Percentiles rank a stretch among this genome's conserved stretches.
Conservation (phyloP, 2,888 invertebrate genomes). For the Nymphalis urticae region DNA sequence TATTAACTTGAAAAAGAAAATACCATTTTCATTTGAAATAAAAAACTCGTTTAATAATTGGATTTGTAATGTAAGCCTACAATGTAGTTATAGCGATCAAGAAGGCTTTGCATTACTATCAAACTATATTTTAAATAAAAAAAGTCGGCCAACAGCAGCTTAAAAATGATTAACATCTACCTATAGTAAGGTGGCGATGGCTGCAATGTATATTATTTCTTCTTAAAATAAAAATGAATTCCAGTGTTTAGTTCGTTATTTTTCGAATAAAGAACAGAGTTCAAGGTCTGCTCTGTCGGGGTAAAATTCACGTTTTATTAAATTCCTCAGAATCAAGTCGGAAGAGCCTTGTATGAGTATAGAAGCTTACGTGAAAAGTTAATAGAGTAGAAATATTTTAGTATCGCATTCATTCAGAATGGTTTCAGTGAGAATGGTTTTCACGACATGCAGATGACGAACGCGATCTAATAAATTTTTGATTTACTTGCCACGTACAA, state of each 20-base stretch:
- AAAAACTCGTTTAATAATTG: background rate
- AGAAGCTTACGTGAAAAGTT: background rate
- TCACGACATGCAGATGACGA: constrained; percentile 1
- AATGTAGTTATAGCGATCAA: too few species aligned
- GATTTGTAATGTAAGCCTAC: background rate
- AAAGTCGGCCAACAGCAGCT: too few species aligned
- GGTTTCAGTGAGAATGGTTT: background rate
- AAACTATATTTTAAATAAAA: too few species aligned
- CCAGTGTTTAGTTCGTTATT: too few species aligned
- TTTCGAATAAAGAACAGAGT: too few species aligned
- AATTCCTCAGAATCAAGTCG: background rate
- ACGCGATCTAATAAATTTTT: constrained; percentile 5
- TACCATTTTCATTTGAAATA: background rate
- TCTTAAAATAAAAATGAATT: too few species aligned
- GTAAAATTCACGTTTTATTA: background rate
- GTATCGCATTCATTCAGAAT: constrained; percentile 2
- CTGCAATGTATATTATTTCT: too few species aligned
- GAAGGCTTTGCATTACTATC: too few species aligned
- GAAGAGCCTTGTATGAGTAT: background rate
- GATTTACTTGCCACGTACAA: background rate
- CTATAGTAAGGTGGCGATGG: too few species aligned
- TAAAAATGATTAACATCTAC: too few species aligned
- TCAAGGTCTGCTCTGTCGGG: background rate
- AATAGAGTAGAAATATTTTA: constrained; percentile 7
- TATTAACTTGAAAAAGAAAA: background rate